phyloP scores from a whole-genome alignment of 2,888 invertebrate species.

The Diarsia mendica region DNA sequence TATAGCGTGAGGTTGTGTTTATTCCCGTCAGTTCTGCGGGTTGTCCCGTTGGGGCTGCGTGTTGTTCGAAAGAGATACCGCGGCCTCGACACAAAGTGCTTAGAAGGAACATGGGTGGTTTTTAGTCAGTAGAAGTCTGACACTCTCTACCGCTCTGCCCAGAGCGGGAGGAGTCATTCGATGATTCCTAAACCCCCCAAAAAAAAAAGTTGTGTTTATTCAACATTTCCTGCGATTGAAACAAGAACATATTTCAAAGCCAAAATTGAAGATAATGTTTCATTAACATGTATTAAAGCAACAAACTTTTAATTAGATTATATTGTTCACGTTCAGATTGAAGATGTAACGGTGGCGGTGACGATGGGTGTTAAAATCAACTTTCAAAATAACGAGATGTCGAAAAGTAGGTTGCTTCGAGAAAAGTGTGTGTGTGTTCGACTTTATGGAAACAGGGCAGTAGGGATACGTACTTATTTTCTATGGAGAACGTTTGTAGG shows the following conservation, averaged over 20 bases:
- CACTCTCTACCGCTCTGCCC: no score
- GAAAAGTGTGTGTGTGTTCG: not conserved
- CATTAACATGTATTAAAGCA: not conserved
- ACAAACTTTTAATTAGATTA: conserved; percentile 19
- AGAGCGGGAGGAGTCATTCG: no score
- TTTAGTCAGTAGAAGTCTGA: no score
- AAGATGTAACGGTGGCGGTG: not conserved
- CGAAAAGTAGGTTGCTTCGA: not conserved
- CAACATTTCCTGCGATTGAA: not conserved
- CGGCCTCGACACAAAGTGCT: no score
- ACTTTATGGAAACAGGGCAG: not conserved
- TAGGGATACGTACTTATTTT: not conserved
- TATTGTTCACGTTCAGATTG: not conserved
- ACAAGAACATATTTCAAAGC: conserved; percentile 1
- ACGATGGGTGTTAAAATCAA: conserved; percentile 2
- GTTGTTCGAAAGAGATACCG: no score
- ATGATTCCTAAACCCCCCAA: no score
- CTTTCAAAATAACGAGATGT: not conserved
- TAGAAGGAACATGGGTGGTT: no score
- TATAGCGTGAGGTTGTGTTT: not conserved
- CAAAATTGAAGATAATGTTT: conserved; percentile 14
- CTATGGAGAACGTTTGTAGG: not conserved
- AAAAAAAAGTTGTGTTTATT: not conserved
- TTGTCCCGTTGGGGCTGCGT: not conserved
- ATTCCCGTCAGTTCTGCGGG: no score